Evolutionary conservation across 2,113 vertebrate species (phyloP).

Genomic region (Carlito syrichta): DNA sequence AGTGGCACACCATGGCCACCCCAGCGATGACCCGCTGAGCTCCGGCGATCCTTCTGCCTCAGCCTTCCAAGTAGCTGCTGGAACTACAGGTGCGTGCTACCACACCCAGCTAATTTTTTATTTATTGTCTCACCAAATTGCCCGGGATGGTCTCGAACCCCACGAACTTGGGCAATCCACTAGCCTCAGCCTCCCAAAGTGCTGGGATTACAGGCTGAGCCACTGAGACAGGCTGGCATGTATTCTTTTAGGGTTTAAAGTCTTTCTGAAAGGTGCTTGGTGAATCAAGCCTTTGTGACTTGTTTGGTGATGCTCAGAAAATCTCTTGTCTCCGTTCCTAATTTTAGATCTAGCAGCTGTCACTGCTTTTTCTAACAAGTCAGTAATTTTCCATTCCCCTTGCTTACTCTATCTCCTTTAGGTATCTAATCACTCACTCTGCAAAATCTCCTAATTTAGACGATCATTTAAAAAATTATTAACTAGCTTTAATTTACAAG

Average conservation of each 20-base stretch:
- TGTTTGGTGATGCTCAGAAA: constrained; percentile 45
- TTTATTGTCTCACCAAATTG: too few relatives aligned
- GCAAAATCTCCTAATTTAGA: not conserved
- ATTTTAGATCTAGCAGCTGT: constrained; percentile 70
- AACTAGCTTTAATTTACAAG: not conserved
- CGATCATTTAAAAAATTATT: not conserved
- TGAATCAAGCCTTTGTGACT: constrained; percentile 44
- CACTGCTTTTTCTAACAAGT: constrained; percentile 56
- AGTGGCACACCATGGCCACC: too few relatives aligned
- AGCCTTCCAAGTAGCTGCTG: too few relatives aligned
- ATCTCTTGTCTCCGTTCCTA: constrained; percentile 56
- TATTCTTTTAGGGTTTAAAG: not conserved
- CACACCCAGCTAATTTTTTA: too few relatives aligned
- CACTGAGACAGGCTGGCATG: too few relatives aligned
- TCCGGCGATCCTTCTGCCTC: too few relatives aligned
- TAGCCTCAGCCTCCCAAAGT: too few relatives aligned
- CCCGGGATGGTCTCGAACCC: too few relatives aligned
- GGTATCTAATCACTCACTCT: not conserved
- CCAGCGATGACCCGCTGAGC: too few relatives aligned
- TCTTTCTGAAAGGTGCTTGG: not conserved
- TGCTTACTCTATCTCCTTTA: not conserved
- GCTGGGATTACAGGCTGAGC: too few relatives aligned
- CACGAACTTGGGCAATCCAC: too few relatives aligned
- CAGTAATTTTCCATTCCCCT: constrained; percentile 64
- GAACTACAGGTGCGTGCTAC: too few relatives aligned